phyloP scores from a whole-genome alignment of 2,113 vertebrate species.

The Bungarus multicinctus region DNA sequence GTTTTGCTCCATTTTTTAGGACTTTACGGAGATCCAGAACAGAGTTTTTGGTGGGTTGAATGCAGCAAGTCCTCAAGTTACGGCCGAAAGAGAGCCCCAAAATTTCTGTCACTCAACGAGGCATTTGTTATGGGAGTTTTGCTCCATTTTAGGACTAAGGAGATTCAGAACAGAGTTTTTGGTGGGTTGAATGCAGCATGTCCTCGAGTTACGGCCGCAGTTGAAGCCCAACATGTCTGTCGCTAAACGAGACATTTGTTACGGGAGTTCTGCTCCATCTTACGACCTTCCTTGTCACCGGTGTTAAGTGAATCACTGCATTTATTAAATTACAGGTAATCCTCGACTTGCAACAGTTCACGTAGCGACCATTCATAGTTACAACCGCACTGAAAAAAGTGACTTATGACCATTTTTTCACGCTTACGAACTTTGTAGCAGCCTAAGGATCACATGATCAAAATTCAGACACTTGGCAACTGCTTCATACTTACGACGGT shows the following conservation, averaged over 20 bases:
- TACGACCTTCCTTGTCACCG: neutral
- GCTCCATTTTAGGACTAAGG: neutral
- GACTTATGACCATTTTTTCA: too few relatives aligned
- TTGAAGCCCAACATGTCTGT: too few relatives aligned
- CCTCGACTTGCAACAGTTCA: too few relatives aligned
- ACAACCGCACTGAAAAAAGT: too few relatives aligned
- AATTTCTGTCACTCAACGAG: neutral
- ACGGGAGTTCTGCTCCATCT: neutral
- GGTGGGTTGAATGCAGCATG: neutral
- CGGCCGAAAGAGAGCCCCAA: neutral
- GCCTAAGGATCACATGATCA: too few relatives aligned
- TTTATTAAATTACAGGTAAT: neutral
- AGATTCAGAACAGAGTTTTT: neutral
- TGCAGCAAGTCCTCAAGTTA: neutral
- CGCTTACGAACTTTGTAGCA: too few relatives aligned
- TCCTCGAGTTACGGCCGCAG: neutral
- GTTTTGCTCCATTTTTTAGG: neutral
- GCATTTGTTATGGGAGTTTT: neutral
- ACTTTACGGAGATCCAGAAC: neutral
- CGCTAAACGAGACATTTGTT: neutral
- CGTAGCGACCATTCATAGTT: too few relatives aligned
- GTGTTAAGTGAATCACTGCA: neutral
- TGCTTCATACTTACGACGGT: too few relatives aligned
- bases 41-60: neutral
- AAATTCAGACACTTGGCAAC: too few relatives aligned